Percentiles rank a stretch among this genome's conserved stretches.
Evolutionary conservation across 2,113 vertebrate genomes (phyloP).

Genomic region (Suricata suricatta): DNA sequence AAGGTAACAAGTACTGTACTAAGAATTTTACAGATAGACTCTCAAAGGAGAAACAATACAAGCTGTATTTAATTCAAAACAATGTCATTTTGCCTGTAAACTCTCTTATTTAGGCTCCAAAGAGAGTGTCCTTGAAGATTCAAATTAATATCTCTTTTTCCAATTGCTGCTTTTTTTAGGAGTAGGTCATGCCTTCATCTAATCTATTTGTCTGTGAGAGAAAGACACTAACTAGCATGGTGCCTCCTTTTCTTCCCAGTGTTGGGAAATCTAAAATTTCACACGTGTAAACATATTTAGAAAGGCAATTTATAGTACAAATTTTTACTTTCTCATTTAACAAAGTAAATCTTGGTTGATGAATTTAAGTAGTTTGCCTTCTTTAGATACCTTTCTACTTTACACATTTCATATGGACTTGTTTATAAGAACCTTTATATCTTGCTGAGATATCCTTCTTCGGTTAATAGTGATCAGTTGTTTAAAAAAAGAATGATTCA

Average conservation of each 20-base stretch:
- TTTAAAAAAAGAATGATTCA: background rate
- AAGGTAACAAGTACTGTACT: background rate
- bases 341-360: background rate
- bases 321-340: conserved; percentile 14
- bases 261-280: background rate
- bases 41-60: background rate
- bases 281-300: background rate
- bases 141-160: background rate
- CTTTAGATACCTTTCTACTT: background rate
- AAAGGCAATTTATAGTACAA: background rate
- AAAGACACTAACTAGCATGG: background rate
- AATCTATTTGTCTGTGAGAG: background rate
- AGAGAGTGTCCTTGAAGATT: background rate
- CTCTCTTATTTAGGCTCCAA: background rate
- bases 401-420: background rate
- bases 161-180: background rate
- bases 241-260: background rate
- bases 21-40: background rate
- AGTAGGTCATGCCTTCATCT: background rate
- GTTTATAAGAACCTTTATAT: background rate
- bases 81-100: background rate
- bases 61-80: background rate
- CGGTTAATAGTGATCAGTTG: background rate
- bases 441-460: background rate
- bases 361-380: background rate